A percentile compares a stretch with the other conserved stretches of the same genome.
Evolutionary conservation across 1,140 invertebrate species (phyloP).

Genomic region (Drosophila lini): DNA sequence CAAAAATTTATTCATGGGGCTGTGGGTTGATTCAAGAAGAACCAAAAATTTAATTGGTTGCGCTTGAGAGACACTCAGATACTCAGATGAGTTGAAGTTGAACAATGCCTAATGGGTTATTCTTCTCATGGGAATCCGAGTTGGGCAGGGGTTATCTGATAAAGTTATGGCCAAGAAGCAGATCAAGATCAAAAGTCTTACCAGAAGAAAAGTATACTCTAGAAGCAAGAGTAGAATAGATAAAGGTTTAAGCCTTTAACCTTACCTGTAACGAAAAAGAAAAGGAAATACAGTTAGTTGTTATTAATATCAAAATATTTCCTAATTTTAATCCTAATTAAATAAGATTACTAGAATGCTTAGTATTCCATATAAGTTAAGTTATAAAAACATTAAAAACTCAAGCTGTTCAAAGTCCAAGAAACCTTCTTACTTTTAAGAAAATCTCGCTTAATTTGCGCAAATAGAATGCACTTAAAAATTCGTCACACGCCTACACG

Average conservation of each 20-base stretch:
- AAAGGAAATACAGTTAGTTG: neutral
- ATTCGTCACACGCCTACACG: constrained; percentile 71
- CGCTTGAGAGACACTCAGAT: constrained; percentile 64
- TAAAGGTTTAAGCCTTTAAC: too few species aligned
- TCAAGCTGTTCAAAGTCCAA: neutral
- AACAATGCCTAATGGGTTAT: constrained; percentile 54
- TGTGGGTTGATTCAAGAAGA: constrained; percentile 36
- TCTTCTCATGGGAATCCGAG: constrained; percentile 34
- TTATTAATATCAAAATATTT: too few species aligned
- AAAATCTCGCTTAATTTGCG: constrained; percentile 20
- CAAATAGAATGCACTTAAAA: constrained; percentile 64
- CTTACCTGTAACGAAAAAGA: constrained; percentile 39
- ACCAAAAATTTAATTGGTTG: constrained; percentile 76
- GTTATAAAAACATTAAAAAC: neutral
- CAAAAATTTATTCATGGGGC: constrained; percentile 68
- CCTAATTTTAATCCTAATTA: neutral
- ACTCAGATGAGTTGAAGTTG: constrained; percentile 40
- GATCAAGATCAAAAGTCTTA: constrained; percentile 38
- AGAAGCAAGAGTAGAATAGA: too few species aligned
- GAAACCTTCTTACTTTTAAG: too few species aligned
- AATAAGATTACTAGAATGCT: too few species aligned
- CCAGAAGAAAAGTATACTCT: neutral
- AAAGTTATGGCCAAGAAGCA: constrained; percentile 4
- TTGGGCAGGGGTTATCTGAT: constrained; percentile 21
- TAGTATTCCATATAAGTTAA: neutral